A percentile compares a stretch with the other conserved stretches of the same genome.
Evolutionary conservation across 2,888 invertebrate species (phyloP).

Genomic region (Hylaea fasciaria): DNA sequence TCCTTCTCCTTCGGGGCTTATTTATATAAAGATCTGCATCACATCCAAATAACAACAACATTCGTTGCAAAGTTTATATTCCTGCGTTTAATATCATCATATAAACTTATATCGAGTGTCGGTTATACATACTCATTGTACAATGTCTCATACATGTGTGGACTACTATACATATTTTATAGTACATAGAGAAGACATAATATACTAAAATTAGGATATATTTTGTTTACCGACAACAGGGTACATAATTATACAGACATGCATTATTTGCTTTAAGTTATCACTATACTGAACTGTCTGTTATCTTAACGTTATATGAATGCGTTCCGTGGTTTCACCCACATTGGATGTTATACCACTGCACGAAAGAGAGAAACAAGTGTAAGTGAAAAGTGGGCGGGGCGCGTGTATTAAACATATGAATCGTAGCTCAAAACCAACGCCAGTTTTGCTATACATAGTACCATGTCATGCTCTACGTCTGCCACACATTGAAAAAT

Average conservation of each 20-base stretch:
- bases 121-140: slow-evolving; percentile 28
- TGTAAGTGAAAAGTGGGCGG: too few species aligned
- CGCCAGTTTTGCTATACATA: too few species aligned
- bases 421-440: too few species aligned
- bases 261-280: background rate
- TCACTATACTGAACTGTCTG: too few species aligned
- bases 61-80: slow-evolving; percentile 42
- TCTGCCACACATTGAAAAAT: too few species aligned
- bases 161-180: slow-evolving; percentile 27
- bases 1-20: background rate
- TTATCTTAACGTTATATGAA: too few species aligned
- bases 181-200: slow-evolving; percentile 31
- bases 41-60: slow-evolving; percentile 27
- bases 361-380: too few species aligned
- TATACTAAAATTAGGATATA: background rate
- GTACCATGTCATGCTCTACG: too few species aligned
- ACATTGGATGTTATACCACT: too few species aligned
- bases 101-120: slow-evolving; percentile 36
- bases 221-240: background rate
- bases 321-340: too few species aligned
- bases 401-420: too few species aligned
- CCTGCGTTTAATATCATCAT: slow-evolving; percentile 42
- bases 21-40: too few species aligned
- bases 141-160: slow-evolving; percentile 26
- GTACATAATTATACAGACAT: background rate